phyloP scores from a whole-genome alignment of 2,888 invertebrate genomes.

The Athrips mouffetella region DNA sequence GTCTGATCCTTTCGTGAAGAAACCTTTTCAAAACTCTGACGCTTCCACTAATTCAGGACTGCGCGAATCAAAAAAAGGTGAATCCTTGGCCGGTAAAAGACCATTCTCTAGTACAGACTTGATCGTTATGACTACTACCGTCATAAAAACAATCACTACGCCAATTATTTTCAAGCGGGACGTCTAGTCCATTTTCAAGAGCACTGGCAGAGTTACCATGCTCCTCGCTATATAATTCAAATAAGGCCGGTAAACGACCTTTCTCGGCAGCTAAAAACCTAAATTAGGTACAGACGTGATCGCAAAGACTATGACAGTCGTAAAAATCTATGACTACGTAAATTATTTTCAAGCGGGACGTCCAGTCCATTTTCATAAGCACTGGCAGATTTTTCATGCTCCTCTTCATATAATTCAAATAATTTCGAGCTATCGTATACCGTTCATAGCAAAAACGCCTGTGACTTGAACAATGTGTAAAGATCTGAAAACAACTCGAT shows the following conservation, averaged over 20 bases:
- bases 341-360: background rate
- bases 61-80: background rate
- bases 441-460: background rate
- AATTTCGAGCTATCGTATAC: background rate
- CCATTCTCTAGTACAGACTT: background rate
- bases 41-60: background rate
- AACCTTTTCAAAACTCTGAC: background rate
- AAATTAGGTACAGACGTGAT: too few relatives aligned
- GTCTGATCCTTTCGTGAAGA: background rate
- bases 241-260: too few relatives aligned
- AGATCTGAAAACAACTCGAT: background rate
- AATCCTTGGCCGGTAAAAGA: background rate
- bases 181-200: too few relatives aligned
- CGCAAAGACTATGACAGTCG: background rate
- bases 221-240: too few relatives aligned
- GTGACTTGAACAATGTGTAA: background rate
- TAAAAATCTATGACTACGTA: background rate
- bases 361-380: background rate
- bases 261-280: too few relatives aligned
- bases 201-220: too few relatives aligned
- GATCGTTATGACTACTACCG: too few relatives aligned
- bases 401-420: background rate
- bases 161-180: too few relatives aligned
- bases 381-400: background rate
- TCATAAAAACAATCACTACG: too few relatives aligned